Conservation (phyloP, 2,113 vertebrate species). For the Thymallus thymallus region DNA sequence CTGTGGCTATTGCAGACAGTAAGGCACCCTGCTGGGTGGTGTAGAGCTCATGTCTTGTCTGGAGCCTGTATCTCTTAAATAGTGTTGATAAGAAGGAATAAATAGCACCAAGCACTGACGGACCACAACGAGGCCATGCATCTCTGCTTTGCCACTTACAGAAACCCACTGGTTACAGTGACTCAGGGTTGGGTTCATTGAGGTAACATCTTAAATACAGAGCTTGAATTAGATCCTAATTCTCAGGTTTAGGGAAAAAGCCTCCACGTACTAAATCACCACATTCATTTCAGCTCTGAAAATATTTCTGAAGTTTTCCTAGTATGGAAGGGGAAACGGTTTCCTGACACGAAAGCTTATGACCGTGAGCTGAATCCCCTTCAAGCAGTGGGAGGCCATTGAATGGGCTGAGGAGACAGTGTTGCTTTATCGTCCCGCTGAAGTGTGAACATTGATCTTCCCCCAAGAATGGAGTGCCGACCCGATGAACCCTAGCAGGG, state of each 20-base stretch:
- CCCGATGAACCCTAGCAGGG: background rate
- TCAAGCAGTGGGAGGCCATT: constrained; percentile 30
- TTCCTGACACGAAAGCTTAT: constrained; percentile 30
- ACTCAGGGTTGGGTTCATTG: constrained; percentile 38
- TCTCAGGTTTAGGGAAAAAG: no score
- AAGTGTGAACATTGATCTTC: constrained; percentile 59
- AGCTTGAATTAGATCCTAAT: no score
- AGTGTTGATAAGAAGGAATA: no score
- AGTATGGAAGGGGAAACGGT: background rate
- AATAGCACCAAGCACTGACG: no score
- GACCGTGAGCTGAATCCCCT: constrained; percentile 43
- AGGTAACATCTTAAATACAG: background rate
- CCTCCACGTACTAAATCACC: no score
- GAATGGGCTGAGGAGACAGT: constrained; percentile 40
- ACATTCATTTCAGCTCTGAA: no score
- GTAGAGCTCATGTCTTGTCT: constrained; percentile 57
- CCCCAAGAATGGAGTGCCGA: constrained; percentile 24
- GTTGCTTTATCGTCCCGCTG: constrained; percentile 52
- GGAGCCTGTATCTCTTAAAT: constrained; percentile 61
- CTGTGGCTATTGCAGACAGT: constrained; percentile 38
- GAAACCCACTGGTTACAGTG: constrained; percentile 40
- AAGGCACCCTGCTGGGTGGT: constrained; percentile 52
- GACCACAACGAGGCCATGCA: constrained; percentile 29
- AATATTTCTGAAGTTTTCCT: no score
- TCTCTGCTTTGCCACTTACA: constrained; percentile 26